Evolutionary conservation across 2,888 invertebrate genomes (phyloP).

Genomic region (Phoenoteleia sp.): DNA sequence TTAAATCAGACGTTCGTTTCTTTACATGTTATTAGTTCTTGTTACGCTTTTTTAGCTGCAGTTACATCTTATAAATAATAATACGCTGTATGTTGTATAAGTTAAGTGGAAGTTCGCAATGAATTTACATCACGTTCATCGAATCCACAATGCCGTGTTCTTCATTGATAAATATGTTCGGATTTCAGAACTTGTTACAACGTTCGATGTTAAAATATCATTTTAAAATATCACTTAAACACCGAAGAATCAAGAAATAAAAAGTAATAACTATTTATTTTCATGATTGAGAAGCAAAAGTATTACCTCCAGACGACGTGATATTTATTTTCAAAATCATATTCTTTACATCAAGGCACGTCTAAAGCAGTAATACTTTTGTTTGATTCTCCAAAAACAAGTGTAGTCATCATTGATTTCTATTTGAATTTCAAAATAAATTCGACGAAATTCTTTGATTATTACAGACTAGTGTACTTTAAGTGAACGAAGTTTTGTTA

Average conservation of each 20-base stretch:
- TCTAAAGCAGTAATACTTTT: not conserved
- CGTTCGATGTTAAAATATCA: not conserved
- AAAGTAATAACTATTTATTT: not conserved
- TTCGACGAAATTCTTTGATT: not conserved
- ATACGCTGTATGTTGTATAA: slow-evolving; percentile 2
- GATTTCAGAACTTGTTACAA: not conserved
- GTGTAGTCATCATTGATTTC: not conserved
- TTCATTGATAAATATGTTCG: slow-evolving; percentile 1
- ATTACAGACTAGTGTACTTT: not conserved
- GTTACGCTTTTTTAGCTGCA: not conserved
- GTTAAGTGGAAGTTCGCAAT: slow-evolving; percentile 23
- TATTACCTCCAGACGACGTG: not conserved
- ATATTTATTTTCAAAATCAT: not conserved
- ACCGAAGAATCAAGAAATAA: not conserved
- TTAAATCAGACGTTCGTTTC: slow-evolving; percentile 16
- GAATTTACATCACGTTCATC: not conserved
- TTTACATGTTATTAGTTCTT: slow-evolving; percentile 12
- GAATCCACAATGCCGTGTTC: not conserved
- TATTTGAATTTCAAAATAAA: not conserved
- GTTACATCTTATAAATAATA: slow-evolving; percentile 25
- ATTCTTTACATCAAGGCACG: not conserved
- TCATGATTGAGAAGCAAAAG: not conserved
- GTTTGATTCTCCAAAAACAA: not conserved
- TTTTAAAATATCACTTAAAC: no score
- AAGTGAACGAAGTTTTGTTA: not conserved